These are phyloP conservation scores for Pyrrhosoma nymphula DNA, from an alignment of 2,888 invertebrate species.

Conservation along the genomic window DNA sequence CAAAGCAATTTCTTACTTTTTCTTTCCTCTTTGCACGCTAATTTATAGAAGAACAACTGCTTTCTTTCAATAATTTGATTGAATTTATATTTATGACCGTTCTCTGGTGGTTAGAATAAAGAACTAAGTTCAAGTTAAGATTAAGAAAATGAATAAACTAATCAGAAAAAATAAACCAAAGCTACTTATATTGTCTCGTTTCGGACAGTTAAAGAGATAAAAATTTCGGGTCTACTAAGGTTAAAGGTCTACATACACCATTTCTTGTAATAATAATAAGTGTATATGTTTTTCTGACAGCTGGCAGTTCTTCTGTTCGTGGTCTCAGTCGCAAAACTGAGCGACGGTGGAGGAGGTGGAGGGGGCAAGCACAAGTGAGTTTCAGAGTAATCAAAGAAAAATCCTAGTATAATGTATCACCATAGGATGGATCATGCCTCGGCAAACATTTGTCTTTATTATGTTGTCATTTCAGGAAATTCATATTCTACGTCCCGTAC, in stretches of 20 bases:
- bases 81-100: too few relatives aligned
- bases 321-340: background rate
- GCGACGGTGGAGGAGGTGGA: background rate
- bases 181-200: background rate
- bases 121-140: background rate
- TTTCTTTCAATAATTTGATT: too few relatives aligned
- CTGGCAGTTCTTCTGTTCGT: constrained; percentile 3
- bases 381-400: background rate
- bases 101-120: too few relatives aligned
- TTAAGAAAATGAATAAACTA: background rate
- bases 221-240: background rate
- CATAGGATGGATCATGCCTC: background rate
- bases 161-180: background rate
- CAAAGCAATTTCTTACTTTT: too few relatives aligned
- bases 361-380: constrained; percentile 58
- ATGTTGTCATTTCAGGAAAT: background rate
- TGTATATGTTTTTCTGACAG: background rate
- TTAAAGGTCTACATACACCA: background rate
- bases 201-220: background rate
- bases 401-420: background rate
- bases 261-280: background rate
- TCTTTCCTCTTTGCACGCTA: too few relatives aligned
- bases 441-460: background rate
- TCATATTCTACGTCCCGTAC: constrained; percentile 34
- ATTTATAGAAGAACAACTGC: too few relatives aligned